These are phyloP conservation scores for Drosophila acutilabella DNA, from an alignment of 2,888 invertebrate genomes.

Conservation along the genomic window DNA sequence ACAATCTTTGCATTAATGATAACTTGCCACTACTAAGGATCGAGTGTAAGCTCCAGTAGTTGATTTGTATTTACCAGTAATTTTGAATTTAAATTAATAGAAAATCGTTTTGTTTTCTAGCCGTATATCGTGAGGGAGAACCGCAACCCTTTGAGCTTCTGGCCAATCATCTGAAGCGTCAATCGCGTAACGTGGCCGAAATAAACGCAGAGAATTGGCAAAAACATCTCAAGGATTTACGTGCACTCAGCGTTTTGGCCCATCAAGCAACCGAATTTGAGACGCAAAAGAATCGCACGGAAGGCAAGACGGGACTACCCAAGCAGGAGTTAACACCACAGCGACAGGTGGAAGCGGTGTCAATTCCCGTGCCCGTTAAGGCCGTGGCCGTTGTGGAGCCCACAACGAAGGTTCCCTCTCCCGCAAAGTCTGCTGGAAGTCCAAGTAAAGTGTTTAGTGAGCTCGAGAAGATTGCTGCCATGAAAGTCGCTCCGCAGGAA, in stretches of 20 bases:
- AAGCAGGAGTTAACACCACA: constrained; percentile 83
- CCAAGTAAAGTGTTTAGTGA: constrained; percentile 43
- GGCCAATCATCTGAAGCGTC: constrained; percentile 85
- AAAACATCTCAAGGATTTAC: constrained; percentile 83
- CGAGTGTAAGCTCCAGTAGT: constrained; percentile 88
- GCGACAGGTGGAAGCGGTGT: constrained; percentile 37
- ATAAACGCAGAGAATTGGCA: constrained; percentile 81
- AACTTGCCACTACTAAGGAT: constrained; percentile 90
- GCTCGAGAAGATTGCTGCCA: constrained; percentile 63
- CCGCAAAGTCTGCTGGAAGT: constrained; percentile 41
- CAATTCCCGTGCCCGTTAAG: constrained; percentile 39
- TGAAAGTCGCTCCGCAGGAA: constrained; percentile 28
- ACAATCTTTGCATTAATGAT: constrained; percentile 91
- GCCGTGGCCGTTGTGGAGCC: constrained; percentile 62
- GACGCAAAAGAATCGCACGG: constrained; percentile 82
- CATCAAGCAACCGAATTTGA: constrained; percentile 85
- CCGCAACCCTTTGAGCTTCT: constrained; percentile 86
- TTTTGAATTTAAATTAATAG: constrained; percentile 12
- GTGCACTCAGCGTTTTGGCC: constrained; percentile 82
- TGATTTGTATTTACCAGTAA: not conserved
- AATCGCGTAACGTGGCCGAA: constrained; percentile 79
- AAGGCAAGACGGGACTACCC: constrained; percentile 77
- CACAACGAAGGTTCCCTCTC: constrained; percentile 54
- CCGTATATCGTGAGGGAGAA: constrained; percentile 87
- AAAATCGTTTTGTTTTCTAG: constrained; percentile 81